These are phyloP conservation scores for Orbicella faveolata DNA, from an alignment of 64 coral and sea anemone genomes.

Conservation along the genomic window DNA sequence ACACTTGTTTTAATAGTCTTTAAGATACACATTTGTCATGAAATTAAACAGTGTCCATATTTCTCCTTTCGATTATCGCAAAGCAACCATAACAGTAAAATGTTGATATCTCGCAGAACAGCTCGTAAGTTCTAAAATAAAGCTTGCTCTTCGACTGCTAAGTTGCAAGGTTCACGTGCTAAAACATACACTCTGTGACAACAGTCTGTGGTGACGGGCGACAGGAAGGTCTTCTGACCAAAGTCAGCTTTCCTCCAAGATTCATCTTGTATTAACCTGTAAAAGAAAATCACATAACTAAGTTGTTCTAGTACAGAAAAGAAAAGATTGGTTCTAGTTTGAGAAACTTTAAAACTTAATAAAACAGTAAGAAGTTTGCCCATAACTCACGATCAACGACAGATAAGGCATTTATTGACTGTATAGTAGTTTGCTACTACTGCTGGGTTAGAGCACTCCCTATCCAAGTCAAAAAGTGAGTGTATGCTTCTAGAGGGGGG, in stretches of 20 bases:
- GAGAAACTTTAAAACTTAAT: too few species aligned
- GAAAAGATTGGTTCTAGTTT: too few species aligned
- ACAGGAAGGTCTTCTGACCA: background rate
- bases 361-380: too few species aligned
- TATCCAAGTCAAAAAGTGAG: too few species aligned
- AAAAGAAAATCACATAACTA: background rate
- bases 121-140: background rate
- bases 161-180: too few species aligned
- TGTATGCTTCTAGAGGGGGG: too few species aligned
- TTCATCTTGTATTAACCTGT: slow-evolving; percentile 47
- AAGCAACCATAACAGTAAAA: background rate
- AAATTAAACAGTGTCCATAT: background rate
- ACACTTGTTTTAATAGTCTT: background rate
- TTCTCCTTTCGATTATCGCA: background rate
- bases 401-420: too few species aligned
- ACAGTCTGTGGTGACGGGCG: too few species aligned
- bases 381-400: too few species aligned
- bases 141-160: background rate
- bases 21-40: background rate
- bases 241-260: background rate
- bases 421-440: too few species aligned
- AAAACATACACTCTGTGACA: too few species aligned
- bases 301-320: background rate
- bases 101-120: background rate
- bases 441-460: too few species aligned